A percentile compares a stretch with the other conserved stretches of the same genome.
phyloP scores from a whole-genome alignment of 1,140 invertebrate genomes.

The Diuraphis noxia region DNA sequence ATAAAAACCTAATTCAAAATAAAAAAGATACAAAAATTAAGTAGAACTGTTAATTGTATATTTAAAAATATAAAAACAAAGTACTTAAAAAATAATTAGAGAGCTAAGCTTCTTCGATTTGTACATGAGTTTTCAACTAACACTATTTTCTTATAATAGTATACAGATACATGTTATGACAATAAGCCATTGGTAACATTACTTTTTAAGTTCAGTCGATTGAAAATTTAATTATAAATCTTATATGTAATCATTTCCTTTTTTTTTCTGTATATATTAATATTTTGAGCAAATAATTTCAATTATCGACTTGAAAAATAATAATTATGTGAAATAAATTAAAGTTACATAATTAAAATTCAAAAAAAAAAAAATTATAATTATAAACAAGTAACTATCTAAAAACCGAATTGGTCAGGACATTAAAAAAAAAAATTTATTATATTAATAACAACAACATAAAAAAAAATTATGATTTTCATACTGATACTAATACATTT shows the following conservation, averaged over 20 bases:
- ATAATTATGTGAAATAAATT: slow-evolving; percentile 40
- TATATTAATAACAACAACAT: slow-evolving; percentile 15
- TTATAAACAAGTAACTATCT: slow-evolving; percentile 33
- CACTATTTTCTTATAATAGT: slow-evolving; percentile 35
- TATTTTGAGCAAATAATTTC: slow-evolving; percentile 41
- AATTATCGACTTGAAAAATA: slow-evolving; percentile 30
- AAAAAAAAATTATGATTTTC: neutral
- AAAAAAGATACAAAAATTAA: slow-evolving; percentile 38
- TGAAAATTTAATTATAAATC: slow-evolving; percentile 24
- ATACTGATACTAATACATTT: neutral
- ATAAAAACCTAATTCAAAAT: neutral
- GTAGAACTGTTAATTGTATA: neutral
- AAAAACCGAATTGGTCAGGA: slow-evolving; percentile 33
- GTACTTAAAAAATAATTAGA: slow-evolving; percentile 34
- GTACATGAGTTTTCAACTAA: slow-evolving; percentile 21
- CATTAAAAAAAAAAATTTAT: neutral
- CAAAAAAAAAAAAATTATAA: neutral
- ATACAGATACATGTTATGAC: slow-evolving; percentile 11
- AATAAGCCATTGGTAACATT: slow-evolving; percentile 46
- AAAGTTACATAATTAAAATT: slow-evolving; percentile 20
- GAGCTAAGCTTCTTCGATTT: slow-evolving; percentile 5
- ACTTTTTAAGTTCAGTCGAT: slow-evolving; percentile 39
- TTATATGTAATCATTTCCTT: slow-evolving; percentile 9
- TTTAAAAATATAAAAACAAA: slow-evolving; percentile 17
- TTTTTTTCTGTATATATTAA: neutral